Conservation (phyloP, 1,140 invertebrate species). For the Whitmania pigra region DNA sequence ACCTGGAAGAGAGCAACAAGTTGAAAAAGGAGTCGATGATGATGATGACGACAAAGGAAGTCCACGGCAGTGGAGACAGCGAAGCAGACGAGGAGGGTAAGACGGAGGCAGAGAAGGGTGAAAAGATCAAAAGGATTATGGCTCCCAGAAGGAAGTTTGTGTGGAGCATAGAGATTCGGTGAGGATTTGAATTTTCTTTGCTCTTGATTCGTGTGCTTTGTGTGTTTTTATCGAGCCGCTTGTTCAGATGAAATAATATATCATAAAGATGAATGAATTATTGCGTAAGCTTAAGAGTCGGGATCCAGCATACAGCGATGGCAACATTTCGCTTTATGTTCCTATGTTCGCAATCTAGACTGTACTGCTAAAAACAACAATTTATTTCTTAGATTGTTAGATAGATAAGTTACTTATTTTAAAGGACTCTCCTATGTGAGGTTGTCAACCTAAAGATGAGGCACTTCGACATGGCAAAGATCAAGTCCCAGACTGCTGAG, state of each 20-base stretch:
- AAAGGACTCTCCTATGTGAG: constrained; percentile 43
- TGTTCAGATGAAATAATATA: too few species aligned
- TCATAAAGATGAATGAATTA: too few species aligned
- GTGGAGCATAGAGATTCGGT: constrained; percentile 50
- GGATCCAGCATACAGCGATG: too few species aligned
- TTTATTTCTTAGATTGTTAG: too few species aligned
- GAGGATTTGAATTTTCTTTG: constrained; percentile 23
- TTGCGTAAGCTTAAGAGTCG: too few species aligned
- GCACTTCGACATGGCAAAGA: constrained; percentile 44
- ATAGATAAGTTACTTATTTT: too few species aligned
- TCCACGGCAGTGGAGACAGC: constrained; percentile 30
- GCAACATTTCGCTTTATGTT: too few species aligned
- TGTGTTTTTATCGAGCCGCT: too few species aligned
- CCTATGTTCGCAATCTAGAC: too few species aligned
- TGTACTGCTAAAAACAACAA: too few species aligned
- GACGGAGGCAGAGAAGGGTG: constrained; percentile 20
- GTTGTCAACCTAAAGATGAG: constrained; percentile 46
- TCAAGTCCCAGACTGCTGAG: constrained; percentile 47
- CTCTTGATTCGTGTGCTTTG: too few species aligned
- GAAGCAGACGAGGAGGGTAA: constrained; percentile 41
- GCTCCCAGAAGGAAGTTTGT: constrained; percentile 48
- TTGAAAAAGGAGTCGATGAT: constrained; percentile 33
- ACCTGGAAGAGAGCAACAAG: constrained; percentile 48
- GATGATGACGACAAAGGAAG: constrained; percentile 24
- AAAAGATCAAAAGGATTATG: constrained; percentile 43